A percentile compares a stretch with the other conserved stretches of the same genome.
These are phyloP conservation scores for Timandra comae DNA, from an alignment of 2,888 invertebrate genomes.

Conservation along the genomic window DNA sequence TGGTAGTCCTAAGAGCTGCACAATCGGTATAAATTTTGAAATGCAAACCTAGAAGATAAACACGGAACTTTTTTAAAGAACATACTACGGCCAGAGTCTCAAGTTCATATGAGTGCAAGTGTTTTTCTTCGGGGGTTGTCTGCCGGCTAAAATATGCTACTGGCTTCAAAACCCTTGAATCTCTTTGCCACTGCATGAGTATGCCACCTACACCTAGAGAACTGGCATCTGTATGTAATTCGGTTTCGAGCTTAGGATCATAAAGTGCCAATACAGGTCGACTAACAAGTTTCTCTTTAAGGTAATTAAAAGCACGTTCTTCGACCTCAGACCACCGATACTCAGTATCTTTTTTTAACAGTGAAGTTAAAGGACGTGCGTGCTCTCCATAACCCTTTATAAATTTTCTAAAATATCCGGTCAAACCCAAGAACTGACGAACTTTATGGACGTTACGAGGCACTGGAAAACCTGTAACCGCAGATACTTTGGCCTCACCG, in stretches of 20 bases:
- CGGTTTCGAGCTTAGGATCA: conserved; percentile 3
- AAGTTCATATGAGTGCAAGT: conserved; percentile 20
- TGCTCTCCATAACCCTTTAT: conserved; percentile 2
- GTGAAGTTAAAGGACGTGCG: conserved; percentile 4
- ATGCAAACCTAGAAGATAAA: conserved; percentile 8
- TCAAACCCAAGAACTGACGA: conserved; percentile 4
- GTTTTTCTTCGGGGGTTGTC: conserved; percentile 18
- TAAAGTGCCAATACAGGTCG: conserved; percentile 4
- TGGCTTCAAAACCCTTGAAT: background rate
- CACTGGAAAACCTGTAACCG: conserved; percentile 2
- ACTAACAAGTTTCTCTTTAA: conserved; percentile 1
- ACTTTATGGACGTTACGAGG: conserved; percentile 6
- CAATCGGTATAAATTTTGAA: conserved; percentile 19
- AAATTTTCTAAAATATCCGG: conserved; percentile 2
- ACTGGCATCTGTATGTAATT: conserved; percentile 7
- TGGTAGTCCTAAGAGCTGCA: conserved; percentile 13
- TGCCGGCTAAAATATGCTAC: conserved; percentile 20
- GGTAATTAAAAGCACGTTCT: background rate
- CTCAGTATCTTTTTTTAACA: background rate
- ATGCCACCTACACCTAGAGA: conserved; percentile 4
- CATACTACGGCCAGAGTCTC: conserved; percentile 22
- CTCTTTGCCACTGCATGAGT: conserved; percentile 2
- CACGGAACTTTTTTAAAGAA: conserved; percentile 10
- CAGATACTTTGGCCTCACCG: conserved; percentile 1
- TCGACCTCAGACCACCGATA: conserved; percentile 1